phyloP scores from a whole-genome alignment of 2,113 vertebrate species.

The Aythya baeri region DNA sequence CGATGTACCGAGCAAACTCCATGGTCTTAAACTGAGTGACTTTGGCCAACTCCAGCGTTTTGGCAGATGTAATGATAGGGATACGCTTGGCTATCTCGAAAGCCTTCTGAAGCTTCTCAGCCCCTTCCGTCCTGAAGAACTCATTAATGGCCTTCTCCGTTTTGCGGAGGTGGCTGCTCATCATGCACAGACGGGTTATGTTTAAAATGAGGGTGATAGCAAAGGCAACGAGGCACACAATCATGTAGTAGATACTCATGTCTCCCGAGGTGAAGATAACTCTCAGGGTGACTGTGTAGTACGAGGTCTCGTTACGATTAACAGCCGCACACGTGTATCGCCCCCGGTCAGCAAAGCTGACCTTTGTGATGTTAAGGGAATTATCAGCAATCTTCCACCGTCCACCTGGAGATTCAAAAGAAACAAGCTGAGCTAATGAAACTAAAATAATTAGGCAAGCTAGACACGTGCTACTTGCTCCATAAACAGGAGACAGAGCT shows the following conservation, averaged over 20 bases:
- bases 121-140: conserved; percentile 93
- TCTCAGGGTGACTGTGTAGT: conserved; percentile 87
- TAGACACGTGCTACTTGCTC: background rate
- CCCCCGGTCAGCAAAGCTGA: conserved; percentile 89
- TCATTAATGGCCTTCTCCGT: conserved; percentile 95
- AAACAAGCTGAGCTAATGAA: conserved; percentile 15
- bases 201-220: conserved; percentile 90
- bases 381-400: conserved; percentile 82
- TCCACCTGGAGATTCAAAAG: conserved; percentile 75
- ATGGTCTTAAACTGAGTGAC: conserved; percentile 94
- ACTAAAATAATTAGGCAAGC: background rate
- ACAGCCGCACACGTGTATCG: conserved; percentile 85
- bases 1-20: conserved; percentile 94
- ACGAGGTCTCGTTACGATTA: conserved; percentile 36
- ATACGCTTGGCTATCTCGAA: conserved; percentile 96
- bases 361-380: conserved; percentile 88
- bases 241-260: conserved; percentile 90
- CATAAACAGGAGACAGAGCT: background rate
- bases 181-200: conserved; percentile 91
- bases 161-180: conserved; percentile 93
- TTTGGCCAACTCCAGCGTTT: conserved; percentile 93
- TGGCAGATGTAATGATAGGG: conserved; percentile 92
- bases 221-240: conserved; percentile 91
- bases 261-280: conserved; percentile 88
- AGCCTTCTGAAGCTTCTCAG: conserved; percentile 94